Evolutionary conservation across 2,797 vertebrate genomes (phyloP), one percentile per base, ranked within the genome.

Genomic region (Siniperca undulata): DNA sequence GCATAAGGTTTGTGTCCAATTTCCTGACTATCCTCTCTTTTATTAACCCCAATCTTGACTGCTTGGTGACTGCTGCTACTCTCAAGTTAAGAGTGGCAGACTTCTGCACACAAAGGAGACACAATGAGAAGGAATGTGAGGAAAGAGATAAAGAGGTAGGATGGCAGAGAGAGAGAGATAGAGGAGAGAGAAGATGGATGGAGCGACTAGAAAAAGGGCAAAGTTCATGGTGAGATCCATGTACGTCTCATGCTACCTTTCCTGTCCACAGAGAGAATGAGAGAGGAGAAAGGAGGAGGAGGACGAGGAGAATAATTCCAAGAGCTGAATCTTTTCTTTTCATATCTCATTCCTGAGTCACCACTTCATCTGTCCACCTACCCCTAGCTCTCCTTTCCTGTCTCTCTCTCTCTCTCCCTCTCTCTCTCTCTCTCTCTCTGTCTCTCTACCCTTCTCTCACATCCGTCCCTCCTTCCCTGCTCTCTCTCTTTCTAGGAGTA

Each of bases 311-410:
- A 86, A 88, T 78, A 77, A 88, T 88, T 91, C 88, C 89, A 91
- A 93, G 85, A 86, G 86, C 86, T 91, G 88, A 84, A 88, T 93
- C 89, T 86, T 88, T 90, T 87, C 83, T 92, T 91, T 93, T 89
- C 89, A 87, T 82, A 89, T 91, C 85, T 90, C 88, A 85, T 85
- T 91, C 91, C 92, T 93, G 91, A 94, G 86, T 93, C 93, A 93
- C 90, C 87, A 87, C 85, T 91, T 92, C 90, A 93, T 93, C 92
- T 91, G 92, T 94, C 92, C 92, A 94, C 91, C 93, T 93, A 90
- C 91, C 91, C 76, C 78, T 34, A 8, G 69, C 75, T 87, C 75
- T 86, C 84, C 66, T 83, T 78, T 81, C 77, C 75, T 40, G 2
- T 76, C 72, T 80, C 73, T 62, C 27, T 60, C 67, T 80, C 78